Base-by-base conservation (phyloP, 2,888 invertebrate genomes). In the Euplagia quadripunctaria region DNA sequence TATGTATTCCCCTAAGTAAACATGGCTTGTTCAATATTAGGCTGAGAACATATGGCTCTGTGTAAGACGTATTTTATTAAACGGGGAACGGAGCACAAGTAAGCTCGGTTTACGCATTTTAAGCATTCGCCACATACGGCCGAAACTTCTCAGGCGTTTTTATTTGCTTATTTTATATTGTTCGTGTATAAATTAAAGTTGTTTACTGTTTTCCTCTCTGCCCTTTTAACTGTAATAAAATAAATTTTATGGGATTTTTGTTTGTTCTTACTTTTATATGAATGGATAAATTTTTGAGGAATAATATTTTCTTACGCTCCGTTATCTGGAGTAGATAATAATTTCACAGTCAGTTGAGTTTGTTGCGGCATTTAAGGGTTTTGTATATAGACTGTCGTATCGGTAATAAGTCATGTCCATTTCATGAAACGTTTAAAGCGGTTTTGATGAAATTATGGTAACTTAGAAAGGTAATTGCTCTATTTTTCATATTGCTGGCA, bases 21-120 rank as follows among this genome's bases (percentile, higher is more conserved):
- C 89, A 88, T 80, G 75, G 84, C 84, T 83, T 84, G 87, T 90
- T 90, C 88, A 87, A 90, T 90, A 90, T 90, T 88, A 88, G 86
- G 79, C 85, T 79, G 80, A 84, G 85, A 90, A 90, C 89, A 90
- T 88, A 88, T 89, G 89, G 89, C 82, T 82, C 81, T 80, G 81
- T 82, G 83, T 86, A 87, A 87, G 87, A 87, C 89, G 88, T 88
- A 88, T 89, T 90, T 89, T 90, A 90, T 91, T 90, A 90, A 90
- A 90, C 85, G 80, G 73, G 80, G 82, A 73, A 79, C 80, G 80
- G 82, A 73, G 80, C 80, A 80, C 81, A 85, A 82, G 79, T 79
- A 82, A 84, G 85, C 81, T 74, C 63, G 76, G 80, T 85, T 83
- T 78, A 83, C 87, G 86, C 84, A 83, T 85, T 83, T 85, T 85